phyloP scores from a whole-genome alignment of 2,797 vertebrate genomes.

The Ctenopoma multispine region DNA sequence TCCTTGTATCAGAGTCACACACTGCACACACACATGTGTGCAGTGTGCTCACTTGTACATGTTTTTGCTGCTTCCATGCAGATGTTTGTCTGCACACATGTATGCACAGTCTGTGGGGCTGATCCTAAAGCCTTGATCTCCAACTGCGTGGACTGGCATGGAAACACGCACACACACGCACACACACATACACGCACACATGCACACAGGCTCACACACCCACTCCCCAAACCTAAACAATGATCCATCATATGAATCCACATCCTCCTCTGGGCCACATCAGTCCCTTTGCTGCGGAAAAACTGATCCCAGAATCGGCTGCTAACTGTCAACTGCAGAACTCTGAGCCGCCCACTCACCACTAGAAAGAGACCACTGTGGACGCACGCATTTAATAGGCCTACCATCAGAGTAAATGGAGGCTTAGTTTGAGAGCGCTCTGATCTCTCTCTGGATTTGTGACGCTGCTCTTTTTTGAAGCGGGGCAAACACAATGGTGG shows the following conservation, averaged over 20 bases:
- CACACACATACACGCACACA: constrained; percentile 28
- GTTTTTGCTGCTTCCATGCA: constrained; percentile 46
- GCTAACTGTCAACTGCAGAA: constrained; percentile 80
- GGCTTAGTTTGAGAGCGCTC: constrained; percentile 71
- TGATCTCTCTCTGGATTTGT: constrained; percentile 75
- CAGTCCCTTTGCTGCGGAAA: constrained; percentile 81
- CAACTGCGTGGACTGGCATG: constrained; percentile 48
- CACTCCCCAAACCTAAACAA: constrained; percentile 80
- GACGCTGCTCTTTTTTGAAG: constrained; percentile 47
- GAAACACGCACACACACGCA: constrained; percentile 54
- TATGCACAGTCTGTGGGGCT: constrained; percentile 16
- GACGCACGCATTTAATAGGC: constrained; percentile 79
- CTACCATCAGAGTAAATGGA: constrained; percentile 77
- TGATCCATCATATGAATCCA: constrained; percentile 83
- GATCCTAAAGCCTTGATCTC: constrained; percentile 55
- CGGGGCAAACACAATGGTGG: constrained; percentile 66
- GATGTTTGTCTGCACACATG: constrained; percentile 57
- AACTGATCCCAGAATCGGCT: constrained; percentile 80
- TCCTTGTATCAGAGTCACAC: background rate
- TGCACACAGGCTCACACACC: constrained; percentile 56
- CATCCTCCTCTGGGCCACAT: constrained; percentile 86
- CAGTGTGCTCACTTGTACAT: constrained; percentile 14
- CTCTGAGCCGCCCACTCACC: constrained; percentile 78
- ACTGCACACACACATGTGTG: background rate
- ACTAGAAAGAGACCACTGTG: constrained; percentile 86